Percentiles rank a stretch among this genome's conserved stretches.
Conservation (phyloP, 2,113 vertebrate genomes). For the Falco punctatus region DNA sequence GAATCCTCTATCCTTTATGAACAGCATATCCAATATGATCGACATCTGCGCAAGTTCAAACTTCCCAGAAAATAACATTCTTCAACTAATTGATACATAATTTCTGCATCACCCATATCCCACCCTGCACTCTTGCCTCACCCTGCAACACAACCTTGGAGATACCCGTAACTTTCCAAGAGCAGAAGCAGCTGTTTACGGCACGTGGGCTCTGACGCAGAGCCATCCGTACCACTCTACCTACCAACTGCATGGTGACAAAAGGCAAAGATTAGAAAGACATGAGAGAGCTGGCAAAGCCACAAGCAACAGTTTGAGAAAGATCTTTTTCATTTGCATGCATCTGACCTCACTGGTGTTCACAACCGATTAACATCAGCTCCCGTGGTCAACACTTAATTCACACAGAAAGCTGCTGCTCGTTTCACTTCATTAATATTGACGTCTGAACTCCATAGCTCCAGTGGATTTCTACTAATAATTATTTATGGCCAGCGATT, state of each 20-base stretch:
- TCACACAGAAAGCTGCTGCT: background rate
- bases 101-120: background rate
- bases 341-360: slow-evolving; percentile 5
- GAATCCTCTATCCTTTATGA: background rate
- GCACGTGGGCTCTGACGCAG: background rate
- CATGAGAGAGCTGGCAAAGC: background rate
- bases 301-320: background rate
- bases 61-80: background rate
- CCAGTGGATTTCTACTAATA: slow-evolving; percentile 23
- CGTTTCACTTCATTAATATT: slow-evolving; percentile 51
- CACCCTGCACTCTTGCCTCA: background rate
- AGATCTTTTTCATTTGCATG: slow-evolving; percentile 9
- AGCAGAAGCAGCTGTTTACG: background rate
- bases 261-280: background rate
- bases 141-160: background rate
- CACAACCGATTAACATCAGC: slow-evolving; percentile 34
- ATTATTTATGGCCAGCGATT: background rate
- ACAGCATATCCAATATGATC: background rate
- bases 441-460: background rate
- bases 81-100: background rate
- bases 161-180: background rate
- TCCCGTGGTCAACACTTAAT: slow-evolving; percentile 2
- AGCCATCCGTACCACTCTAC: background rate
- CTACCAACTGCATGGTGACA: background rate
- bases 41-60: background rate